Percentiles rank a stretch among this genome's conserved stretches.
Evolutionary conservation across 2,888 invertebrate genomes (phyloP).

Genomic region (Eupithecia vulgata): DNA sequence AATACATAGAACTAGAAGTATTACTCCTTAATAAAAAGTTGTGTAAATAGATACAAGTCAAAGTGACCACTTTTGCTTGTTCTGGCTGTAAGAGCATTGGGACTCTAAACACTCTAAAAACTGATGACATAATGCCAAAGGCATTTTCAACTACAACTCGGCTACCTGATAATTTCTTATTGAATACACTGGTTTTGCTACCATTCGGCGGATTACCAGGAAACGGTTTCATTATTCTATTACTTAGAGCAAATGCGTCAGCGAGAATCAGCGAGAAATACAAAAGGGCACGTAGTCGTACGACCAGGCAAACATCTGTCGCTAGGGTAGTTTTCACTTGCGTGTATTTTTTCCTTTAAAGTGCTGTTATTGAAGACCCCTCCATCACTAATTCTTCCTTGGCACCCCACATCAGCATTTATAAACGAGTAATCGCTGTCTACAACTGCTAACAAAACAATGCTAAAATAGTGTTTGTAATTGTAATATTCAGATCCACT

Average conservation of each 20-base stretch:
- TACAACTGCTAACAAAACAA: conserved; percentile 40
- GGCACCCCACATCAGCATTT: conserved; percentile 36
- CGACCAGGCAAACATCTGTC: conserved; percentile 21
- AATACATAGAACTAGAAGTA: conserved; percentile 22
- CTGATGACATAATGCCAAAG: conserved; percentile 27
- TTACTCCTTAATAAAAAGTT: conserved; percentile 26
- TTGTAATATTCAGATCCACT: conserved; percentile 34
- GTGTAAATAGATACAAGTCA: conserved; percentile 26
- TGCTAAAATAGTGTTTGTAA: conserved; percentile 39
- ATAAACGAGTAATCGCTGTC: conserved; percentile 41
- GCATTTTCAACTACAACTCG: conserved; percentile 27
- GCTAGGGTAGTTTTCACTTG: conserved; percentile 31
- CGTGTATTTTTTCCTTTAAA: conserved; percentile 34
- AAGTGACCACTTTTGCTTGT: conserved; percentile 22
- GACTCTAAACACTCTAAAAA: conserved; percentile 18
- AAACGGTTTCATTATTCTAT: conserved; percentile 41
- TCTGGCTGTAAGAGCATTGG: conserved; percentile 22
- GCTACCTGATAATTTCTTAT: conserved; percentile 22
- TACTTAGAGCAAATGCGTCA: conserved; percentile 42
- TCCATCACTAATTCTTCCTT: conserved; percentile 43
- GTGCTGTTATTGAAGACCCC: conserved; percentile 26
- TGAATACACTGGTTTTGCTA: conserved; percentile 35
- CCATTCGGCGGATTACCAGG: conserved; percentile 28
- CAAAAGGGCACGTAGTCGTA: conserved; percentile 32
- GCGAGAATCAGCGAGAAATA: conserved; percentile 43